Percentiles rank a stretch among this genome's conserved stretches.
Evolutionary conservation across 2,113 vertebrate species (phyloP).

Genomic region (Aspidoscelis tigris): DNA sequence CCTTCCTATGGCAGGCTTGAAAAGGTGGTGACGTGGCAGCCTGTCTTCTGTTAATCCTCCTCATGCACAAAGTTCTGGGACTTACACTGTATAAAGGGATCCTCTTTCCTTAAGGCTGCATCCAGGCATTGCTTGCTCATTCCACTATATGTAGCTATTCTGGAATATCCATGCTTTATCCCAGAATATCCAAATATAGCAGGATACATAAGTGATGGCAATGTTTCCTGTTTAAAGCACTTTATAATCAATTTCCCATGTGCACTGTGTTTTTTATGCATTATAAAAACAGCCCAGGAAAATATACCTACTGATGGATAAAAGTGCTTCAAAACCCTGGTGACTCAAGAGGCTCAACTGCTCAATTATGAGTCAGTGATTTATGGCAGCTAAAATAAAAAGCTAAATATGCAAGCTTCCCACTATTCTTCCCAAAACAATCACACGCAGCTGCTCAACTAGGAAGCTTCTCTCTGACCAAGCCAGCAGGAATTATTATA

Average conservation of each 20-base stretch:
- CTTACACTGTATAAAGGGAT: too few relatives aligned
- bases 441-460: slow-evolving; percentile 25
- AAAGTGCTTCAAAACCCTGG: background rate
- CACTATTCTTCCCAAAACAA: slow-evolving; percentile 56
- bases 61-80: background rate
- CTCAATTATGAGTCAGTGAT: slow-evolving; percentile 58
- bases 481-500: slow-evolving; percentile 20
- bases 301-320: slow-evolving; percentile 11
- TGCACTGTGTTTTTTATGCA: slow-evolving; percentile 42
- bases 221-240: slow-evolving; percentile 34
- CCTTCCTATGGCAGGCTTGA: background rate
- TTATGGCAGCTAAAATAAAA: slow-evolving; percentile 52
- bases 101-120: background rate
- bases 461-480: slow-evolving; percentile 19
- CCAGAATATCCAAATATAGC: too few relatives aligned
- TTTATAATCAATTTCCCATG: slow-evolving; percentile 36
- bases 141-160: too few relatives aligned
- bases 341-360: slow-evolving; percentile 20
- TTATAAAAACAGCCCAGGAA: slow-evolving; percentile 19
- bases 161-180: too few relatives aligned
- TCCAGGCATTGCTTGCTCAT: too few relatives aligned
- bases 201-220: too few relatives aligned
- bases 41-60: too few relatives aligned
- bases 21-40: background rate
- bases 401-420: slow-evolving; percentile 58